Evolutionary conservation across 2,888 invertebrate species (phyloP).

Genomic region (Trachelus tabidus): DNA sequence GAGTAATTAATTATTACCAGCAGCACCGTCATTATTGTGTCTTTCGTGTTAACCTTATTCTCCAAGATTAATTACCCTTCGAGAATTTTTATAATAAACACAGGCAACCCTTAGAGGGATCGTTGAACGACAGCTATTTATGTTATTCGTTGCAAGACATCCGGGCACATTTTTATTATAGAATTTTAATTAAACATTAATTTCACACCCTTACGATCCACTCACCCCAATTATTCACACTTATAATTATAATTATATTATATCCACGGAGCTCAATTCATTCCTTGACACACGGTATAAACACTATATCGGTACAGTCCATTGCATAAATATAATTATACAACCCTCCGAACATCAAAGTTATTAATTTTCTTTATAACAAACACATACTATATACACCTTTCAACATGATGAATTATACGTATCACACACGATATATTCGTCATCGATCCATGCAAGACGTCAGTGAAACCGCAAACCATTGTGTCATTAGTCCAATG

Average conservation of each 20-base stretch:
- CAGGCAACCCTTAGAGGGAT: not conserved
- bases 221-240: not conserved
- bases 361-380: not conserved
- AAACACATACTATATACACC: not conserved
- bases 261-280: not conserved
- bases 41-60: not conserved
- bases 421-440: not conserved
- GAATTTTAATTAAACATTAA: not conserved
- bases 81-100: not conserved
- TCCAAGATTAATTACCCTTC: not conserved
- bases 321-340: not conserved
- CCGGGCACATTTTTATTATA: not conserved
- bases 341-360: not conserved
- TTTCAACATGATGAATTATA: not conserved
- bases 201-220: not conserved
- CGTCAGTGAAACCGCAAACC: not conserved
- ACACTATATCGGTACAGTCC: not conserved
- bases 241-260: not conserved
- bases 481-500: not conserved
- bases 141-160: not conserved
- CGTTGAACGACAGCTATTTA: not conserved
- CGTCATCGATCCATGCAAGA: not conserved
- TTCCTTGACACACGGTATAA: not conserved
- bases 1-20: not conserved
- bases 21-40: not conserved